A percentile compares a stretch with the other conserved stretches of the same genome.
phyloP scores from a whole-genome alignment of 2,113 vertebrate genomes.

The Podocnemis expansa region DNA sequence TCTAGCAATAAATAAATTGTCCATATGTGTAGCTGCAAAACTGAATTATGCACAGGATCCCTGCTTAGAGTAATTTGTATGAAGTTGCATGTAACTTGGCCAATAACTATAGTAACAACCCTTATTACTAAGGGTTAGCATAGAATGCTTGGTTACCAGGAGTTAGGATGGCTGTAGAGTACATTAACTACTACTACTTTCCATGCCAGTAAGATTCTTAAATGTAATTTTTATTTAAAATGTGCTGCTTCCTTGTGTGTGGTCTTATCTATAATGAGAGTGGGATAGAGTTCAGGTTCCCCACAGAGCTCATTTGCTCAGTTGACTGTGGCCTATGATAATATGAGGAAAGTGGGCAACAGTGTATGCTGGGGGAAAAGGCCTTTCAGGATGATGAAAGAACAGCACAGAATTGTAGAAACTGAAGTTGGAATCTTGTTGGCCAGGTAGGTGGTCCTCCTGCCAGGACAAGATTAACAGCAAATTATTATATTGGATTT shows the following conservation, averaged over 20 bases:
- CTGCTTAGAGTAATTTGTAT: not conserved
- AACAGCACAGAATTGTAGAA: not conserved
- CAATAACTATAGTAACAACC: not conserved
- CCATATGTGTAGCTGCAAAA: not conserved
- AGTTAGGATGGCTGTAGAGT: fast-evolving
- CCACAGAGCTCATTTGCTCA: slow-evolving; percentile 12
- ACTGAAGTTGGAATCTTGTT: not conserved
- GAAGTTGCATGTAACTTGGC: not conserved
- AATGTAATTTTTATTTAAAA: not conserved
- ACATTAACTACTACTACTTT: not conserved
- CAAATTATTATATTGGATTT: not conserved
- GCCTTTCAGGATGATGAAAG: not conserved
- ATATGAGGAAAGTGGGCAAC: not conserved
- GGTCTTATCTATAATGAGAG: not conserved
- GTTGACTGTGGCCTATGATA: not conserved
- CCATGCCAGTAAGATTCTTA: not conserved
- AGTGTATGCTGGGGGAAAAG: not conserved
- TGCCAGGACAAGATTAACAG: not conserved
- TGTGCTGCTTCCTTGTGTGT: not conserved
- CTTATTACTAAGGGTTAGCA: not conserved
- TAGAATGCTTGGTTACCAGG: not conserved
- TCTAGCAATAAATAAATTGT: not conserved
- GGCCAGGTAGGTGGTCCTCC: not conserved
- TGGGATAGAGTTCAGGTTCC: not conserved
- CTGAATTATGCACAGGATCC: not conserved